These are phyloP conservation scores for Cephalophus harveyi DNA, from an alignment of 2,113 vertebrate species.

Conservation along the genomic window DNA sequence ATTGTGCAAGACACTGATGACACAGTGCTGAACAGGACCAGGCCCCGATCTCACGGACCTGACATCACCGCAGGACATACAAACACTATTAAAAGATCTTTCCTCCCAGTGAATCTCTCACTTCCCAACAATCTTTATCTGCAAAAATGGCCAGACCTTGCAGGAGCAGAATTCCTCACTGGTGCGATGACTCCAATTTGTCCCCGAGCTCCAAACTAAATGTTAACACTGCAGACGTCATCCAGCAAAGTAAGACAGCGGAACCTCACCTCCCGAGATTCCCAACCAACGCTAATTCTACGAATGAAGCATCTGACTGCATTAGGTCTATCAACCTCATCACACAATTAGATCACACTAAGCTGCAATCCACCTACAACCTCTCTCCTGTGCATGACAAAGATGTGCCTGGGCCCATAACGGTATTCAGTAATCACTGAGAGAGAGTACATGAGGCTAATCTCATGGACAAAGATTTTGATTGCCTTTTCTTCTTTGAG, in stretches of 20 bases:
- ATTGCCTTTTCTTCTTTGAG: slow-evolving; percentile 51
- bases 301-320: background rate
- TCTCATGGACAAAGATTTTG: slow-evolving; percentile 59
- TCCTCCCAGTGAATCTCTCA: background rate
- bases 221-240: background rate
- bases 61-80: background rate
- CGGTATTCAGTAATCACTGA: background rate
- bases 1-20: background rate
- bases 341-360: slow-evolving; percentile 18
- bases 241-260: background rate
- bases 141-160: background rate
- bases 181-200: background rate
- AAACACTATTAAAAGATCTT: background rate
- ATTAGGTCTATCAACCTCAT: background rate
- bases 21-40: background rate
- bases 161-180: background rate
- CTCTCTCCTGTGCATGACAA: background rate
- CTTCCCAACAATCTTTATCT: background rate
- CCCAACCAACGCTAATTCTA: background rate
- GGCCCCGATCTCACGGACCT: background rate
- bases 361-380: background rate
- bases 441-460: slow-evolving; percentile 17
- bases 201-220: background rate
- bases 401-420: slow-evolving; percentile 18
- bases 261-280: background rate